Evolutionary conservation across 2,113 vertebrate species (phyloP).

Genomic region (Axis porcinus): DNA sequence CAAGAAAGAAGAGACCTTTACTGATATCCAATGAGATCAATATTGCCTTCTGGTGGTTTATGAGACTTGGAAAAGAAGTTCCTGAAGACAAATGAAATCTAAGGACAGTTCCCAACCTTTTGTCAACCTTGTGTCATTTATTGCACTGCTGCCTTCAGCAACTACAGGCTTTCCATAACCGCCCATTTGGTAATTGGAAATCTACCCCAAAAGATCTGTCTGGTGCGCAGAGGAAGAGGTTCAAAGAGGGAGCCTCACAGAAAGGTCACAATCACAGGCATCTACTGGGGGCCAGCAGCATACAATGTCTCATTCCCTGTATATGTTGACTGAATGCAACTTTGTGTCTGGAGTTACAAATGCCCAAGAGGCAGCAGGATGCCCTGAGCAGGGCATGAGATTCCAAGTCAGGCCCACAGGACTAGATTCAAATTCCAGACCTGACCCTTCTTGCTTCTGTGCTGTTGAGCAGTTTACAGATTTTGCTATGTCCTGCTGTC

Average conservation of each 20-base stretch:
- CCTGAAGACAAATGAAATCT: neutral
- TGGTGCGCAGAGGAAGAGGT: neutral
- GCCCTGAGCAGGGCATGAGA: neutral
- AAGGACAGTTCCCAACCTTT: neutral
- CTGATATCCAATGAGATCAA: neutral
- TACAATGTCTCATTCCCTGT: neutral
- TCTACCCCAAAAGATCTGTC: neutral
- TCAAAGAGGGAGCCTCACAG: neutral
- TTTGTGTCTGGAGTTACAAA: fast-evolving
- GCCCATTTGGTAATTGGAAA: too few species aligned
- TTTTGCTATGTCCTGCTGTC: neutral
- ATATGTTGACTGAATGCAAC: fast-evolving
- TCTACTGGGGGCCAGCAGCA: neutral
- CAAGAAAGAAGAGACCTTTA: neutral
- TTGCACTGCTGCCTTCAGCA: neutral
- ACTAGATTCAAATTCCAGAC: neutral
- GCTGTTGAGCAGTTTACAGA: neutral
- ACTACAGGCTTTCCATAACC: neutral
- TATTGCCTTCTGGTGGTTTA: neutral
- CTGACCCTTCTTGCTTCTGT: too few species aligned
- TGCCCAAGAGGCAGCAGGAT: fast-evolving
- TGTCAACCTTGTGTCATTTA: neutral
- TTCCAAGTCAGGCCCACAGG: too few species aligned
- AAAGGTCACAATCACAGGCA: fast-evolving
- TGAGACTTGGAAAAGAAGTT: neutral